phyloP scores from a whole-genome alignment of 2,888 invertebrate genomes.

The Orthosia gothica region DNA sequence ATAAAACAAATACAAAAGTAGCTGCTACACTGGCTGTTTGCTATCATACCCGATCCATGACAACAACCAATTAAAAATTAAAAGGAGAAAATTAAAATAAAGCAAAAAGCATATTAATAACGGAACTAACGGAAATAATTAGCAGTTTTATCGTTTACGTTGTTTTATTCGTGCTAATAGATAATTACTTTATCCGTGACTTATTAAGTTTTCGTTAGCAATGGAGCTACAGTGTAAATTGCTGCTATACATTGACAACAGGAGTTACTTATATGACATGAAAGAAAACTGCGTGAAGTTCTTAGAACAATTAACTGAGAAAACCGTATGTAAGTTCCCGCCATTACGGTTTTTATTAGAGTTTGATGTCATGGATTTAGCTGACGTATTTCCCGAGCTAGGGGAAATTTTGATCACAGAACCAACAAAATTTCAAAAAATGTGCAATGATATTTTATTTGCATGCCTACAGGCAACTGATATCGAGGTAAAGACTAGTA shows the following conservation, averaged over 20 bases:
- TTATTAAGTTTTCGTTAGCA: constrained; percentile 35
- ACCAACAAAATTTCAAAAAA: constrained; percentile 79
- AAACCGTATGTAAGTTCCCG: constrained; percentile 79
- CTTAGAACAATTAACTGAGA: constrained; percentile 75
- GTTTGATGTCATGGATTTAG: constrained; percentile 84
- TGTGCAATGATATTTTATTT: constrained; percentile 82
- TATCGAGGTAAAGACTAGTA: constrained; percentile 65
- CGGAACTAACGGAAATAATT: constrained; percentile 23
- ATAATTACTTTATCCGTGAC: constrained; percentile 17
- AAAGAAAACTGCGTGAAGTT: constrained; percentile 77
- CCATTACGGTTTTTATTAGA: constrained; percentile 81
- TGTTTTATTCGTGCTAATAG: constrained; percentile 32
- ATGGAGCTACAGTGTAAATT: constrained; percentile 81
- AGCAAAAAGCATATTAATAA: constrained; percentile 1
- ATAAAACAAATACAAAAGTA: not conserved
- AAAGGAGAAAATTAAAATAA: constrained; percentile 28
- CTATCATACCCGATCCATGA: not conserved
- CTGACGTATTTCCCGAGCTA: constrained; percentile 77
- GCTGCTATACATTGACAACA: constrained; percentile 85
- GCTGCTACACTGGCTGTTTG: constrained; percentile 21
- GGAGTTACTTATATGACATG: constrained; percentile 78
- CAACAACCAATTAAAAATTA: constrained; percentile 40
- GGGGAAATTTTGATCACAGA: constrained; percentile 80
- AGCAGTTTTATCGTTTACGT: constrained; percentile 25
- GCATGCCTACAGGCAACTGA: constrained; percentile 78